Base-by-base conservation (phyloP, 1,140 invertebrate genomes). In the Meteorus sp. region DNA sequence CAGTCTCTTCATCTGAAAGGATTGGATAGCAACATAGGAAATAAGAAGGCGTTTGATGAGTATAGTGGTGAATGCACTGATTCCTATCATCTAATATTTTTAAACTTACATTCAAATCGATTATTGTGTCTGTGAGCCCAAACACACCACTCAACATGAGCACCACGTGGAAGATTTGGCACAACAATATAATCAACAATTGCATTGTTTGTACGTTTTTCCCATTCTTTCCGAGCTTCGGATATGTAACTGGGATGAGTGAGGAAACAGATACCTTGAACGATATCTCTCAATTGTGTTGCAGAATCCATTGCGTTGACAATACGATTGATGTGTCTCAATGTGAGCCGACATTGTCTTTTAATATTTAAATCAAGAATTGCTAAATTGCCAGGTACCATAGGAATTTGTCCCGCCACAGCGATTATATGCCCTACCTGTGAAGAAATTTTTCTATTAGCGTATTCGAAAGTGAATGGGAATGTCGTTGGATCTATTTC, bases 111-210 rank as follows among this genome's bases (percentile, higher is more conserved):
- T 75, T 93, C 89, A 72, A 93, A 93, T 64, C 88, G 85, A 77
- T 88, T 86, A 77, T 93, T 94, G 74, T 92, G 88, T 44, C 86
- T 85, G 78, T 94, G 91, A 22, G 90, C 91, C 89, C 90, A 92
- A 56, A 94, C 89, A 72, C 94, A 92, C 93, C 93, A 97, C 79
- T 96, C 93, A 27, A 96, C 87, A 11, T 88, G 80, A n/a, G 92
- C 92, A 71, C 81, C 83, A 23, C 88, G 84, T 0, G 94, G 94
- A 64, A 97, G 79, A 53, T 82, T 84, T 11, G 88, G 83, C 60
- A 95, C 88, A 35, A 95, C 89, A 44, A 94, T 87, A 80, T 90
- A 93, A 80, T 93, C 88, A 60, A 94, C 87, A 62, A 93, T 91
- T 39, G 90, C 88, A 81, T 92, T 93, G 54, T 91, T 91, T n/a